A percentile compares a stretch with the other conserved stretches of the same genome.
Conservation (phyloP, 2,797 vertebrate species). For the Pangasius mekongensis region DNA sequence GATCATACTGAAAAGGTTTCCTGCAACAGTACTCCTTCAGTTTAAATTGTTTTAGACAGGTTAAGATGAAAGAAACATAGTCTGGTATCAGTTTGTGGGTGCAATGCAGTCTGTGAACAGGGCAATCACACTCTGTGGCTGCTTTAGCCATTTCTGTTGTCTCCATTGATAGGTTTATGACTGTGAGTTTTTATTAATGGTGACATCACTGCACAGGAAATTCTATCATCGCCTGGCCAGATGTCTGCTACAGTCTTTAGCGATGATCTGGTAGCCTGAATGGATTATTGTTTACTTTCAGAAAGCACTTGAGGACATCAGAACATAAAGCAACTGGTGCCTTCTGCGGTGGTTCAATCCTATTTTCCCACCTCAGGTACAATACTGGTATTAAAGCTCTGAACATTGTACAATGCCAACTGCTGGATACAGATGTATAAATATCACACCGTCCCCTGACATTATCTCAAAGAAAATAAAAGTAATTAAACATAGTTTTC, state of each 20-base stretch:
- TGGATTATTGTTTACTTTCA: background rate
- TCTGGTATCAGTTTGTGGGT: background rate
- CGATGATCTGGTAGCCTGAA: slow-evolving; percentile 24
- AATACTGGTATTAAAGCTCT: background rate
- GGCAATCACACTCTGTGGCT: slow-evolving; percentile 12
- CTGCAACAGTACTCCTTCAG: background rate
- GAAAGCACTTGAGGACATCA: slow-evolving; percentile 21
- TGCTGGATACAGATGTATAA: background rate
- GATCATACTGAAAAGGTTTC: background rate
- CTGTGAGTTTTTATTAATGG: slow-evolving; percentile 45
- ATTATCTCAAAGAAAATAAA: background rate
- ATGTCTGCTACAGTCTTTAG: slow-evolving; percentile 44
- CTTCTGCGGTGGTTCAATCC: background rate
- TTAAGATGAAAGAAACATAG: slow-evolving; percentile 8
- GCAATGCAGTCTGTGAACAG: background rate
- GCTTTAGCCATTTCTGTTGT: slow-evolving; percentile 45
- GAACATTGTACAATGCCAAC: background rate
- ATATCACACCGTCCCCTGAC: background rate
- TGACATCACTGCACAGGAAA: slow-evolving; percentile 45
- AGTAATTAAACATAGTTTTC: background rate
- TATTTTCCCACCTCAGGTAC: background rate
- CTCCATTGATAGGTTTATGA: slow-evolving; percentile 31
- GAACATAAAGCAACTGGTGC: background rate
- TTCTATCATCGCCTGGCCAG: slow-evolving; percentile 37
- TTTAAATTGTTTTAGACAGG: slow-evolving; percentile 7